Evolutionary conservation across 2,797 vertebrate genomes (phyloP), one percentile per base, ranked within the genome.

Genomic region (Adelosebastes latens): DNA sequence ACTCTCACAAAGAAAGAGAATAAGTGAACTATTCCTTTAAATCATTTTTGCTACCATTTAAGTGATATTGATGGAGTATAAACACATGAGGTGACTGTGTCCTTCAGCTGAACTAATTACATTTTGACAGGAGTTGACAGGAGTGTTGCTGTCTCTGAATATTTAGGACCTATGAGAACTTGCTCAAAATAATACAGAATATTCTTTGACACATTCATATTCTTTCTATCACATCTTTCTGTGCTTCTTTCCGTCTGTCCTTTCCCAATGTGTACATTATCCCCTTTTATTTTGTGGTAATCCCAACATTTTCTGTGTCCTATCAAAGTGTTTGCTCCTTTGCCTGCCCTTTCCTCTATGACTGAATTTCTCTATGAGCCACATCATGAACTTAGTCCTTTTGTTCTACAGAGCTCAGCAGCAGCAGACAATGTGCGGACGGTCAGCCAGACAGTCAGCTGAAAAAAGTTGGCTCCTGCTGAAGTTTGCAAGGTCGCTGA

Each of bases 401-500:
- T 66, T 42, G n/a, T 59, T 32, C 39, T 24, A 8, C 16, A 2
- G 49, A 65, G 20, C 55, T 68, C 25, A 69, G 72, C 46, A 58
- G 39, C 64, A 39, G 72, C 2, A 29, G 29, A 73, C 72, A 27
- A 52, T 68, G 24, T 49, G 55, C n/a, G 64, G 75, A 81, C 13
- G 6, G n/a, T 68, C 18, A 65, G 65, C 55, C 39, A 67, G 53
- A 14, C 9, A 70, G 24, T 62, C 53, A 25, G 36, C 58, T 66
- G 13, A 24, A 61, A 76, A 78, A 80, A 77, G 63, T 77, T 79
- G 75, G 29, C 79, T 80, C 12, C 20, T 7, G 27, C 32, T 49
- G 29, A 87, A 67, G 59, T 86, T 84, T 88, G 79, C 84, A 90
- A 91, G 86, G 90, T 91, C 83, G 68, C 49, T 61, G 59, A 56